Evolutionary conservation across 37 sponge, comb jelly and placozoan genomes (phyloP), one percentile per base, ranked within the genome.

Genomic region (Agelas oroides): DNA sequence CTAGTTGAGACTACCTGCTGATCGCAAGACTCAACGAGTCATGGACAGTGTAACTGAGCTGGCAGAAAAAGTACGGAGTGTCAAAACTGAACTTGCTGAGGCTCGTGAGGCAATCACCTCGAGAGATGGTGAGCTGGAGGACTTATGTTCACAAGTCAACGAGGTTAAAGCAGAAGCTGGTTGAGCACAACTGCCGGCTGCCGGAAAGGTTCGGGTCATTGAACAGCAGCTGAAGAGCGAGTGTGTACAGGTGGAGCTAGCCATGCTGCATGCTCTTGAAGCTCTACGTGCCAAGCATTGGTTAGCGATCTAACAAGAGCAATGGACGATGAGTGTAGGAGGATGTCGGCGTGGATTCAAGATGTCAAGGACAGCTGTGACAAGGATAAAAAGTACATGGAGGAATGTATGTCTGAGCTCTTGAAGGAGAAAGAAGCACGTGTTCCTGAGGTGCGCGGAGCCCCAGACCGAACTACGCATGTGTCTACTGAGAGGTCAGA

Each of bases 51-150:
- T 15, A 56, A 18, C 58, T 56, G 58, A 56, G 58, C 58, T 56
- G 58, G 58, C 58, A 56, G 58, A 56, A 56, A 56, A 56, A 56
- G 58, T 56, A 56, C 58, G 58, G 58, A 56, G 58, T 56, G 17
- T 56, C 17, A 18, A 56, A 56, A 18, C 58, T 56, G 58, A 56
- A 56, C 58, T 56, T 18, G 58, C 58, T 56, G 18, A 56, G 18
- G 58, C 58, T 18, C 58, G 58, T 56, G 58, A 18, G 18, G 58
- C 15, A 18, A 56, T 56, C 58, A 18, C 58, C 18, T 56, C 58
- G 58, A 56, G 18, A 56, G 58, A 56, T 56, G 58, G 58, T 18
- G 58, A 56, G 18, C 58, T 56, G 58, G 58, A 56, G 58, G 58
- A 56, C 58, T 56, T 56, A 56, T 18, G 58, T 56, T 56, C 58